phyloP scores from a whole-genome alignment of 2,797 vertebrate genomes.

The Anguilla megastoma region DNA sequence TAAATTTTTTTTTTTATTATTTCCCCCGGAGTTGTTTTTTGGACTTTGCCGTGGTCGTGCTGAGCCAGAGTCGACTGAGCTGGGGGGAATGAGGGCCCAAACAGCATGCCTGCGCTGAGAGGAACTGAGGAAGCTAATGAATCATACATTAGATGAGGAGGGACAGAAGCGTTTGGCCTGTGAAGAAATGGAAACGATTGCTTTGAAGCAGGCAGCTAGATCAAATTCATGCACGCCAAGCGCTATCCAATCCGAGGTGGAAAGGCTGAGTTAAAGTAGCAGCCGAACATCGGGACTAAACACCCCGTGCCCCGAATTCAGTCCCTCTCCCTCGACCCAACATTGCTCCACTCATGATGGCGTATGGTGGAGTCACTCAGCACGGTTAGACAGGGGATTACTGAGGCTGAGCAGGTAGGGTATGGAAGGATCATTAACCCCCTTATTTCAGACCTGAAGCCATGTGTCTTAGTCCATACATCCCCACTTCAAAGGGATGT shows the following conservation, averaged over 20 bases:
- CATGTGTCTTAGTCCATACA: neutral
- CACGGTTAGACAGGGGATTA: constrained; percentile 7
- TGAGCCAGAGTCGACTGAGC: neutral
- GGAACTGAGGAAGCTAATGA: neutral
- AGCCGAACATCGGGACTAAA: neutral
- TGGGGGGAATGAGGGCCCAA: neutral
- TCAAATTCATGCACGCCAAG: neutral
- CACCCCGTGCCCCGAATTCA: neutral
- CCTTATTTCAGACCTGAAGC: neutral
- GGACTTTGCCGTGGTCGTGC: neutral
- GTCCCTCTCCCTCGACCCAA: neutral
- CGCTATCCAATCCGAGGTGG: neutral
- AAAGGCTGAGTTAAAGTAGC: neutral
- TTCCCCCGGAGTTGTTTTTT: neutral
- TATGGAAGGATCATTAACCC: neutral
- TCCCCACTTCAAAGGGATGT: neutral
- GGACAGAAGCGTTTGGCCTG: constrained; percentile 10
- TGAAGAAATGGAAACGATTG: neutral
- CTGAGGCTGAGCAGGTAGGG: neutral
- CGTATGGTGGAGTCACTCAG: neutral
- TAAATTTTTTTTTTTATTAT: neutral
- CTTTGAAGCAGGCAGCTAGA: constrained; percentile 15
- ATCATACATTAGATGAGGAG: neutral
- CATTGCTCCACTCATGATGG: neutral
- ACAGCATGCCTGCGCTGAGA: neutral